Evolutionary conservation across 2,113 vertebrate genomes (phyloP).

Genomic region (Xiphophorus couchianus): DNA sequence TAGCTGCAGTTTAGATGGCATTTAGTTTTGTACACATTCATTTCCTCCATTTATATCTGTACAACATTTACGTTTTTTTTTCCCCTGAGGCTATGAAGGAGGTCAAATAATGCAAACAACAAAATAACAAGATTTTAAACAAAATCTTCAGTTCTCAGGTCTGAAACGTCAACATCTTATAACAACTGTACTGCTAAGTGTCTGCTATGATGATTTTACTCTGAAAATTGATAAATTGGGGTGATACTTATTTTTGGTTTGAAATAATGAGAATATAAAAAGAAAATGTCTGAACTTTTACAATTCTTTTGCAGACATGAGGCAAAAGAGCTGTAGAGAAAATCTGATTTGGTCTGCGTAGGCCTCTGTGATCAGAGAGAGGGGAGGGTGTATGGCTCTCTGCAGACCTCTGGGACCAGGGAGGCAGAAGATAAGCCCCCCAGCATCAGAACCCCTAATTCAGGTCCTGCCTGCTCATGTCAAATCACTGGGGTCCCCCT

Average conservation of each 20-base stretch:
- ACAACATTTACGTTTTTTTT: too few species aligned
- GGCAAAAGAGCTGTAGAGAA: slow-evolving; percentile 19
- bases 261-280: not conserved
- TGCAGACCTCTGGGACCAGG: slow-evolving; percentile 66
- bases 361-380: slow-evolving; percentile 11
- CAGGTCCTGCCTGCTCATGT: slow-evolving; percentile 57
- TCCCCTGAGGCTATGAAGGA: too few species aligned
- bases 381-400: slow-evolving; percentile 17
- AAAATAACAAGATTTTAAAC: not conserved
- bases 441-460: slow-evolving; percentile 53
- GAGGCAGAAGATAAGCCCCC: slow-evolving; percentile 64
- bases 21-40: too few species aligned
- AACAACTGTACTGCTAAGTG: not conserved
- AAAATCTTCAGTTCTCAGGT: not conserved
- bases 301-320: slow-evolving; percentile 35
- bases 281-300: slow-evolving; percentile 35
- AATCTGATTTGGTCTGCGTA: slow-evolving; percentile 16
- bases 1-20: too few species aligned
- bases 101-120: not conserved
- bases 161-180: not conserved
- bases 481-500: slow-evolving; percentile 51
- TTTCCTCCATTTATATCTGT: too few species aligned
- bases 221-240: not conserved
- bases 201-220: not conserved
- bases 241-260: not conserved